Evolutionary conservation across 2,888 invertebrate genomes (phyloP).

Genomic region (Lapara coniferarum): DNA sequence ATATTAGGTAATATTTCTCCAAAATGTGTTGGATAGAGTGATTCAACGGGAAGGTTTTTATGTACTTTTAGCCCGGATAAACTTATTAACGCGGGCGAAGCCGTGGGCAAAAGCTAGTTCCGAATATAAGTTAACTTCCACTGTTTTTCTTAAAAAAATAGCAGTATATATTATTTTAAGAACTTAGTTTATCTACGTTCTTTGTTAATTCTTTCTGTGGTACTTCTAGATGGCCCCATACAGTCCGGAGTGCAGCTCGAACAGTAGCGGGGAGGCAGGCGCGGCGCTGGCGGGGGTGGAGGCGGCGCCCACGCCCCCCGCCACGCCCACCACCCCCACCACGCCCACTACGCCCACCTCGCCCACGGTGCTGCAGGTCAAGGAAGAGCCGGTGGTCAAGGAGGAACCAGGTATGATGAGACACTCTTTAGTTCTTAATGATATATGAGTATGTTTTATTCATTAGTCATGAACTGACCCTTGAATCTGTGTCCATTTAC

Average conservation of each 20-base stretch:
- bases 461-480: too few species aligned
- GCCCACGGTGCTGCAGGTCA: constrained; percentile 43
- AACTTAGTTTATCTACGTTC: too few species aligned
- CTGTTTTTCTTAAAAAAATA: too few species aligned
- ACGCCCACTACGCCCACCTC: constrained; percentile 47
- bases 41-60: too few species aligned
- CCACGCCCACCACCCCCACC: constrained; percentile 63
- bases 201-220: neutral
- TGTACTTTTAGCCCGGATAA: too few species aligned
- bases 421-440: neutral
- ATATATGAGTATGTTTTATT: neutral
- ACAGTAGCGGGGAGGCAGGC: constrained; percentile 77
- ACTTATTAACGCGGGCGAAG: too few species aligned
- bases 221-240: constrained; percentile 79
- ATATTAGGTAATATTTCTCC: too few species aligned
- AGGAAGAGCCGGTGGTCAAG: constrained; percentile 57
- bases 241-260: constrained; percentile 83
- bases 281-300: constrained; percentile 44
- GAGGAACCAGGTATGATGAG: constrained; percentile 52
- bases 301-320: constrained; percentile 70
- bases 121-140: too few species aligned
- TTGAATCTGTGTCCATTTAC: too few species aligned
- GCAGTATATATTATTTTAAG: too few species aligned
- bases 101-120: too few species aligned
- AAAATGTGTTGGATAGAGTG: too few species aligned